Percentiles rank a stretch among this genome's conserved stretches.
Evolutionary conservation across 2,113 vertebrate genomes (phyloP).

Genomic region (Labeo rohita): DNA sequence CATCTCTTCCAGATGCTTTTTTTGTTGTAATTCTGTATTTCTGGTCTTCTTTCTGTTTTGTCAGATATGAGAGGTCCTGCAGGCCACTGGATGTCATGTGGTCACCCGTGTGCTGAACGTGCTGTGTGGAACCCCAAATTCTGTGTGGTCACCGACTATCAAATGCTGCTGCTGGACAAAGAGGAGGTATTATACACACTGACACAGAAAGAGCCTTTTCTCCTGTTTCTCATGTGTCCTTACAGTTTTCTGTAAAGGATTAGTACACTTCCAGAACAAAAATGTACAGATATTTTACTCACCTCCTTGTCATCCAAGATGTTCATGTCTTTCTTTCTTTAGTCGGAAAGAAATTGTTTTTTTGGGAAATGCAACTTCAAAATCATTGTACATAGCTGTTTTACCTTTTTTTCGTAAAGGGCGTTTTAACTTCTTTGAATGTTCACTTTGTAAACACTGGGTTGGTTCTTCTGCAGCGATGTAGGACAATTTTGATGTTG

Average conservation of each 20-base stretch:
- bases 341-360: too few species aligned
- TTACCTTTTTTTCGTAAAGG: too few species aligned
- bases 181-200: constrained; percentile 67
- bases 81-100: constrained; percentile 70
- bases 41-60: background rate
- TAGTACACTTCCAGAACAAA: too few species aligned
- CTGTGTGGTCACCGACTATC: constrained; percentile 72
- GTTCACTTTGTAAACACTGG: too few species aligned
- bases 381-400: too few species aligned
- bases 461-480: too few species aligned
- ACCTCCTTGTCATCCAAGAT: too few species aligned
- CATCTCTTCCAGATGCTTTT: background rate
- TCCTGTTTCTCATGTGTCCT: background rate
- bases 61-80: constrained; percentile 65
- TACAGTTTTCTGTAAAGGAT: background rate
- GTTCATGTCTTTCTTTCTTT: too few species aligned
- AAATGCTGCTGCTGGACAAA: constrained; percentile 77
- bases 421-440: too few species aligned
- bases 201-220: background rate
- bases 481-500: too few species aligned
- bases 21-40: background rate
- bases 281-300: too few species aligned
- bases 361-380: too few species aligned
- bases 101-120: constrained; percentile 71
- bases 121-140: constrained; percentile 74